Conservation (phyloP, 2,113 vertebrate genomes). For the Periophthalmus modestus region DNA sequence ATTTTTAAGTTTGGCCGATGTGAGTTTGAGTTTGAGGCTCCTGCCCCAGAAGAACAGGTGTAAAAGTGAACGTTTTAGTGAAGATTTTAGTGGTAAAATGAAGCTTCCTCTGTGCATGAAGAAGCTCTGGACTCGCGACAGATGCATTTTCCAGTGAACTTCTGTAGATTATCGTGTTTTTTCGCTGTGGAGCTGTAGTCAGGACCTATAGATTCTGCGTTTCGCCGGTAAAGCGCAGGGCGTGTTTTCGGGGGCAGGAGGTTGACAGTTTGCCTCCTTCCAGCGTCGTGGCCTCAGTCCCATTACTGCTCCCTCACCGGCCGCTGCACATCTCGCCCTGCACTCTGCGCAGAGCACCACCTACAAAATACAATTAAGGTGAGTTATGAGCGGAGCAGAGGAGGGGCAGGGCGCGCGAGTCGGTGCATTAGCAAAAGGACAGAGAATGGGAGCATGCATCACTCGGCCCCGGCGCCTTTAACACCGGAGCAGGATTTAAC, state of each 20-base stretch:
- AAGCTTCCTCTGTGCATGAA: too few relatives aligned
- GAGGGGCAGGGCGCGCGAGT: conserved; percentile 17
- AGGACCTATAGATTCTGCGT: conserved; percentile 12
- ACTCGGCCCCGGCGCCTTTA: conserved; percentile 11
- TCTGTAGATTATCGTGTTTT: too few relatives aligned
- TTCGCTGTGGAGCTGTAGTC: background rate
- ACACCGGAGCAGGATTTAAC: background rate
- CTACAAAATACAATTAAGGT: conserved; percentile 68
- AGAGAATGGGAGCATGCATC: conserved; percentile 35
- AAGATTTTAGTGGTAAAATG: too few relatives aligned
- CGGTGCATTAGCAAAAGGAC: conserved; percentile 13
- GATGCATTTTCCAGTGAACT: too few relatives aligned
- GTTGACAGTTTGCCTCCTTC: conserved; percentile 42
- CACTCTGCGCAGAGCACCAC: conserved; percentile 47
- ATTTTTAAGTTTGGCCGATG: too few relatives aligned
- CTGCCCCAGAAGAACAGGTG: too few relatives aligned
- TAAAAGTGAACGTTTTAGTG: too few relatives aligned
- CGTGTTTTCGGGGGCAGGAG: conserved; percentile 53
- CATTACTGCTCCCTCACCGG: conserved; percentile 46
- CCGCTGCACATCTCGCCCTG: conserved; percentile 44
- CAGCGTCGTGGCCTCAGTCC: conserved; percentile 38
- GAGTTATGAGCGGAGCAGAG: conserved; percentile 66
- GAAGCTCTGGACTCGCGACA: too few relatives aligned
- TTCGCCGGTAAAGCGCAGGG: conserved; percentile 45
- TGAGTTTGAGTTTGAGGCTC: too few relatives aligned